These are phyloP conservation scores for Andrena haemorrhoa DNA, from an alignment of 2,888 invertebrate genomes.

Conservation along the genomic window DNA sequence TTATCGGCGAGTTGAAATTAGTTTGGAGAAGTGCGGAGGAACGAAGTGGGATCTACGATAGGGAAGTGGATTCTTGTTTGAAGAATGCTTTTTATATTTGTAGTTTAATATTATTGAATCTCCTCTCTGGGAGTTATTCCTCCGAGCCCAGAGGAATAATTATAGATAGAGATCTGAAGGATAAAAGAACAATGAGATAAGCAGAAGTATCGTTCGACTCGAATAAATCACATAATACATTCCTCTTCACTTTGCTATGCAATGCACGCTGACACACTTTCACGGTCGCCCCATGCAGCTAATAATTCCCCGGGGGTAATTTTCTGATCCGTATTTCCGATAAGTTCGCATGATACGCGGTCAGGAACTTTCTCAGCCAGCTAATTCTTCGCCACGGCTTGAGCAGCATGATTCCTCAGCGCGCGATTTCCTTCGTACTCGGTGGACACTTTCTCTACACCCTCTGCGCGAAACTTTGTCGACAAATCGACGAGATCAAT, in stretches of 20 bases:
- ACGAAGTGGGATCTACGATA: background rate
- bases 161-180: background rate
- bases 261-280: slow-evolving; percentile 24
- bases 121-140: background rate
- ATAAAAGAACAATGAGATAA: background rate
- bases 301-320: slow-evolving; percentile 19
- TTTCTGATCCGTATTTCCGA: slow-evolving; percentile 18
- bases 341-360: background rate
- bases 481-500: background rate
- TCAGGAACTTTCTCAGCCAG: background rate
- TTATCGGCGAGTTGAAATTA: background rate
- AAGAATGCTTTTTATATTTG: too few species aligned
- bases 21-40: background rate
- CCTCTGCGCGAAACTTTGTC: background rate
- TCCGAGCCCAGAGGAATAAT: background rate
- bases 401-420: background rate
- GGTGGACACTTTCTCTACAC: slow-evolving; percentile 4
- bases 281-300: slow-evolving; percentile 7
- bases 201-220: background rate
- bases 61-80: background rate
- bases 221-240: background rate
- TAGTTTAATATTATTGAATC: too few species aligned
- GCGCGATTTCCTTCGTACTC: slow-evolving; percentile 1
- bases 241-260: background rate
- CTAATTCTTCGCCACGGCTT: background rate